These are phyloP conservation scores for Rhorus exstirpatorius DNA, from an alignment of 2,888 invertebrate species.

Conservation along the genomic window DNA sequence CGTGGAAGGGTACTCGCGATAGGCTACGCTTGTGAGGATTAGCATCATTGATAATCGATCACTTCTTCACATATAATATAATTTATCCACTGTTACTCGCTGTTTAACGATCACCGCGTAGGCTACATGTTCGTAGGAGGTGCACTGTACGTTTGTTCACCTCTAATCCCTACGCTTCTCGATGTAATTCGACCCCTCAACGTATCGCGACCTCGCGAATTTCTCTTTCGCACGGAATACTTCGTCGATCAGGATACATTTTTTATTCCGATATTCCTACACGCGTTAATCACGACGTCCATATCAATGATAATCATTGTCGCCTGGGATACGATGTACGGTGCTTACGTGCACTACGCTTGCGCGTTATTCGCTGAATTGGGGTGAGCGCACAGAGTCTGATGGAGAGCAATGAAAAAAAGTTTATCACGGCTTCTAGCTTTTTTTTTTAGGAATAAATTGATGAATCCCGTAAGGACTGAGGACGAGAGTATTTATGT, in stretches of 20 bases:
- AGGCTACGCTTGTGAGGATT: constrained; percentile 35
- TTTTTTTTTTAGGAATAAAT: constrained; percentile 34
- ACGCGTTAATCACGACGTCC: constrained; percentile 28
- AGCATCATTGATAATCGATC: no score
- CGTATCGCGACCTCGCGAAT: constrained; percentile 52
- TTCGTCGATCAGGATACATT: constrained; percentile 48
- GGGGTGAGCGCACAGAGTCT: constrained; percentile 46
- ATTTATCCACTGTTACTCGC: neutral
- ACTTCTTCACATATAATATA: no score
- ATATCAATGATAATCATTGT: constrained; percentile 36
- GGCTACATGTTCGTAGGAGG: constrained; percentile 53
- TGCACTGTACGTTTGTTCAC: constrained; percentile 28
- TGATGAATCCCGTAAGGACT: constrained; percentile 12
- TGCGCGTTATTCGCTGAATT: constrained; percentile 54
- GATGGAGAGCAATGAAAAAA: neutral
- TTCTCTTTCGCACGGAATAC: constrained; percentile 55
- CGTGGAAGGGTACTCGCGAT: constrained; percentile 24
- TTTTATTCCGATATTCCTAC: constrained; percentile 50
- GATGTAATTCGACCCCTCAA: constrained; percentile 53
- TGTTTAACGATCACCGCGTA: neutral
- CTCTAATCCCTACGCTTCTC: constrained; percentile 40
- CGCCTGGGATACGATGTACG: constrained; percentile 56
- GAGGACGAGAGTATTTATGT: constrained; percentile 6
- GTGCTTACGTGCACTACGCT: constrained; percentile 53
- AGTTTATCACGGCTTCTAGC: neutral